A percentile compares a stretch with the other conserved stretches of the same genome.
phyloP scores from a whole-genome alignment of 23 tunicate species.

The Ciona savignyi region DNA sequence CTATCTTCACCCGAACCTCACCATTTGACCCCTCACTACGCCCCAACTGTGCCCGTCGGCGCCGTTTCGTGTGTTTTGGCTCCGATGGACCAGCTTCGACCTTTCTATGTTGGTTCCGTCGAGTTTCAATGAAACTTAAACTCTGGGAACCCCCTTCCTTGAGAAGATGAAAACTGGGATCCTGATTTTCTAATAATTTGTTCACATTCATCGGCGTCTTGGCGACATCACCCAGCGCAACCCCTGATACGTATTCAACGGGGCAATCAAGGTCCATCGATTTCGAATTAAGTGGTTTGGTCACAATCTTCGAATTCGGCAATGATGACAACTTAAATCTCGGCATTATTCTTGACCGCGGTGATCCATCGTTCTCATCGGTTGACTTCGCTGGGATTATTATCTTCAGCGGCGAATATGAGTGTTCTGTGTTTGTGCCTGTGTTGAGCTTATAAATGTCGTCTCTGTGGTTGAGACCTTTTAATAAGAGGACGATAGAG shows the following conservation, averaged over 20 bases:
- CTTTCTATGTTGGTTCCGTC: neutral
- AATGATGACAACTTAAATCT: neutral
- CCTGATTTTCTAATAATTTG: constrained; percentile 2
- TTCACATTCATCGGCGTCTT: constrained; percentile 12
- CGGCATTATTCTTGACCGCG: neutral
- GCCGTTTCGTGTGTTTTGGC: neutral
- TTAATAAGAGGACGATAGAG: neutral
- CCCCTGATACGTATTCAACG: neutral
- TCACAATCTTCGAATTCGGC: too few relatives aligned
- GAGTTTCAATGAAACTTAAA: constrained; percentile 28
- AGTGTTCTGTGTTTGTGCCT: neutral
- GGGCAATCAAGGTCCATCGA: too few relatives aligned
- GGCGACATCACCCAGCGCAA: neutral
- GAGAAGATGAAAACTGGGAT: constrained; percentile 15
- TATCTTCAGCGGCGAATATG: neutral
- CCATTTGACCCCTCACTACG: neutral
- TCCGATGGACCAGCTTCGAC: neutral
- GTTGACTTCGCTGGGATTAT: neutral
- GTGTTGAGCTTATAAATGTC: neutral
- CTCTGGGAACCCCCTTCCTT: constrained; percentile 45
- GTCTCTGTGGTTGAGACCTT: neutral
- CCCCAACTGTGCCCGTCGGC: constrained; percentile 25
- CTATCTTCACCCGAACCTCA: constrained; percentile 51
- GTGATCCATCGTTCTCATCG: neutral
- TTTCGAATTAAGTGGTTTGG: too few relatives aligned